Evolutionary conservation across 92 coral and sea anemone genomes (phyloP).

Genomic region (Epizoanthus scotinus): DNA sequence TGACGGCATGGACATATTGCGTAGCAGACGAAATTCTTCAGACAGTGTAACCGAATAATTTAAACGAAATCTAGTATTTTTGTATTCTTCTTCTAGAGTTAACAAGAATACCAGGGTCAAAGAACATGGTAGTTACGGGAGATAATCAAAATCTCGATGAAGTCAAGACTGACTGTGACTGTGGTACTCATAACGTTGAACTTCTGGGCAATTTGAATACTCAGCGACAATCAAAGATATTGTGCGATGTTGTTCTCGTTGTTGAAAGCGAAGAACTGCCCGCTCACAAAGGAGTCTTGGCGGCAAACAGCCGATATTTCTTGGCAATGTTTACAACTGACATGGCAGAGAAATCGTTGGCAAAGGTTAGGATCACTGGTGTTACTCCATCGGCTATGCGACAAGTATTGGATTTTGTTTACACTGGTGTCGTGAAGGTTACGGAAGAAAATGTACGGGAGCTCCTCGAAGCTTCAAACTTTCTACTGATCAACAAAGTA

Average conservation of each 20-base stretch:
- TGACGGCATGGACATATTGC: no score
- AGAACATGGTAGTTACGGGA: slow-evolving; percentile 18
- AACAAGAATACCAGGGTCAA: no score
- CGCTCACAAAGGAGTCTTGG: slow-evolving; percentile 87
- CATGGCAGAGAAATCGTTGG: slow-evolving; percentile 78
- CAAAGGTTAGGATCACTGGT: slow-evolving; percentile 51
- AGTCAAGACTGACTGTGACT: not conserved
- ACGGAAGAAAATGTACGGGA: slow-evolving; percentile 66
- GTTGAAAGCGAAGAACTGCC: slow-evolving; percentile 78
- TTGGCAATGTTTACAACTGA: slow-evolving; percentile 90
- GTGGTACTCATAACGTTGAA: slow-evolving; percentile 16
- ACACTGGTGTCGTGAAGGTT: slow-evolving; percentile 76
- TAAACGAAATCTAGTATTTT: no score
- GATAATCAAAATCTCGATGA: not conserved
- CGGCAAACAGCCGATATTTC: slow-evolving; percentile 86
- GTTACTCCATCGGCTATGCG: slow-evolving; percentile 62
- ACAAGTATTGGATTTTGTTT: slow-evolving; percentile 74
- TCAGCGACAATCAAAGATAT: slow-evolving; percentile 66
- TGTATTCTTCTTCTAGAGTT: no score
- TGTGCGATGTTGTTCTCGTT: slow-evolving; percentile 78
- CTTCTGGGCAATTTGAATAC: slow-evolving; percentile 57
- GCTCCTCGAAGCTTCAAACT: slow-evolving; percentile 78
- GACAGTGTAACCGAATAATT: no score
- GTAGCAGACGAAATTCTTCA: no score
- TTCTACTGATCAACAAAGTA: slow-evolving; percentile 64